These are phyloP conservation scores for Wasmannia auropunctata DNA, from an alignment of 1,140 invertebrate genomes.

Conservation along the genomic window DNA sequence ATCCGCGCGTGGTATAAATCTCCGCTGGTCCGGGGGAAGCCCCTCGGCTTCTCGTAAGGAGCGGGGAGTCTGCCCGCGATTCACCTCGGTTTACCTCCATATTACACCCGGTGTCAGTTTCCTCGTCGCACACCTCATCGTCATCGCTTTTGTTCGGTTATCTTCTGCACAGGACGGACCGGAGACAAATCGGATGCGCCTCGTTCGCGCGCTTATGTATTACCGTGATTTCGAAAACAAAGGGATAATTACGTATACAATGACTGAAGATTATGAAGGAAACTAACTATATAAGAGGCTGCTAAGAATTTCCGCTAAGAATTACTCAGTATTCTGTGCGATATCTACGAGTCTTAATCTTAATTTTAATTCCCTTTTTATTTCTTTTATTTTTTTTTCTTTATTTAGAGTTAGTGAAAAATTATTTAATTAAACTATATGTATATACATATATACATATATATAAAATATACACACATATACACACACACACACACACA, in stretches of 20 bases:
- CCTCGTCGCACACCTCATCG: background rate
- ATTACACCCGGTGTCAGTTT: conserved; percentile 12
- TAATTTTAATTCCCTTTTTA: background rate
- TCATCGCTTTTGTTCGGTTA: background rate
- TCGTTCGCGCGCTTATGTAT: background rate
- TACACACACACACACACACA: too few relatives aligned
- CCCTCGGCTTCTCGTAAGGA: conserved; percentile 12
- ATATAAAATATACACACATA: too few relatives aligned
- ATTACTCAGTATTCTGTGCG: background rate
- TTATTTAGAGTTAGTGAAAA: background rate
- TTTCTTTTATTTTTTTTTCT: background rate
- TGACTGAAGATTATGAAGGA: background rate
- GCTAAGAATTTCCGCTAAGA: background rate
- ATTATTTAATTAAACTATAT: background rate
- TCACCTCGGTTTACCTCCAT: conserved; percentile 37
- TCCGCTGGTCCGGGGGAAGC: background rate
- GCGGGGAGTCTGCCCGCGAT: background rate
- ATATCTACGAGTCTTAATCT: background rate
- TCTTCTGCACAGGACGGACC: background rate
- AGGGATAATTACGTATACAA: background rate
- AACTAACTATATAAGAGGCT: background rate
- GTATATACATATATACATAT: background rate
- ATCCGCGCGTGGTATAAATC: conserved; percentile 49
- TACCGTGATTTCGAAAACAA: background rate
- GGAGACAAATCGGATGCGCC: background rate